Conservation (phyloP, 2,888 invertebrate genomes). For the Phortica okadai region DNA sequence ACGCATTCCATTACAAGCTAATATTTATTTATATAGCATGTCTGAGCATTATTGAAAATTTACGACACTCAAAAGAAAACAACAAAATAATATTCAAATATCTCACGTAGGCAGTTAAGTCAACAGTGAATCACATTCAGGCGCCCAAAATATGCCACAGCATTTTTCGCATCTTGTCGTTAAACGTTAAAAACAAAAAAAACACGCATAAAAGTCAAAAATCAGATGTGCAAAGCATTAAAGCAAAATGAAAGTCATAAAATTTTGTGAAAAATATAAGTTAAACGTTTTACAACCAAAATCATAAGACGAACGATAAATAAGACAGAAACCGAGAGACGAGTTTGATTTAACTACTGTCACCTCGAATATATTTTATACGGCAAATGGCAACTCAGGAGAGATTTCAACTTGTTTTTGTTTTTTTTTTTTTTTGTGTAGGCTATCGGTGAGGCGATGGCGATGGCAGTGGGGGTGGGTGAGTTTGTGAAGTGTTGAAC, state of each 20-base stretch:
- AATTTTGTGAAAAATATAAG: constrained; percentile 3
- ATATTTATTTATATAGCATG: not conserved
- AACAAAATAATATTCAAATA: not conserved
- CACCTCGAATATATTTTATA: not conserved
- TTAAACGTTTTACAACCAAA: constrained; percentile 14
- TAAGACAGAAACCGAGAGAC: not conserved
- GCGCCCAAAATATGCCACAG: no score
- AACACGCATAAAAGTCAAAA: not conserved
- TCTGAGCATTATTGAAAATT: not conserved
- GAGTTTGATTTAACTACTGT: not conserved
- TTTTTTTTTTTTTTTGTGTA: not conserved
- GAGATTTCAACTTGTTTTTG: not conserved
- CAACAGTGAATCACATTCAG: not conserved
- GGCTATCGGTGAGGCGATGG: not conserved
- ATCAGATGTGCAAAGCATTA: not conserved
- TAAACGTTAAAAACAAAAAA: not conserved
- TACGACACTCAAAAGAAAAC: not conserved
- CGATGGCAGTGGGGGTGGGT: not conserved
- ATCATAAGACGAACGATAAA: not conserved
- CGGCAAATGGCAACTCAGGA: not conserved
- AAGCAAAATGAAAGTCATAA: not conserved
- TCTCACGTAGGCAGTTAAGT: constrained; percentile 12
- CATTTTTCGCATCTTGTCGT: not conserved
- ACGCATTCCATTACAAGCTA: not conserved
- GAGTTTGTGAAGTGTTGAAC: not conserved